Evolutionary conservation across 1,140 invertebrate species (phyloP).

Genomic region (Gryon sp.): DNA sequence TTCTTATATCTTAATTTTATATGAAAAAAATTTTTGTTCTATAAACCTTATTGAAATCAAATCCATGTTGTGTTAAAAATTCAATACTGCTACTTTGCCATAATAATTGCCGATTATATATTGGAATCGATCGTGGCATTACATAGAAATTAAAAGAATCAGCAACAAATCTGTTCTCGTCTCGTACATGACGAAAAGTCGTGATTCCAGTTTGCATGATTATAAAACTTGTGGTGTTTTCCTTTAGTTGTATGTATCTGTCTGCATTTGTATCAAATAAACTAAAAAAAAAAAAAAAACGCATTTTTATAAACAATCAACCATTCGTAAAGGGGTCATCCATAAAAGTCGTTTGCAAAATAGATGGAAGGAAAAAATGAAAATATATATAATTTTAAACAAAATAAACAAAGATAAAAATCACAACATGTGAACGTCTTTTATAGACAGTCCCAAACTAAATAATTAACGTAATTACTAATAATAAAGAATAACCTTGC

Average conservation of each 20-base stretch:
- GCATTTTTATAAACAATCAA: too few species aligned
- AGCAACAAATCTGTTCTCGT: conserved; percentile 81
- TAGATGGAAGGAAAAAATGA: conserved; percentile 24
- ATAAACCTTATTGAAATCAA: conserved; percentile 88
- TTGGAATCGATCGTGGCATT: conserved; percentile 82
- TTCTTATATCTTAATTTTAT: neutral
- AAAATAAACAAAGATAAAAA: conserved; percentile 12
- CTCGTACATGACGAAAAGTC: conserved; percentile 81
- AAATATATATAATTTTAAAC: conserved; percentile 2
- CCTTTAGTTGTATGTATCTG: conserved; percentile 82
- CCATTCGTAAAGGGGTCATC: too few species aligned
- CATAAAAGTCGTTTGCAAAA: too few species aligned
- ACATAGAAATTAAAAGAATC: conserved; percentile 85
- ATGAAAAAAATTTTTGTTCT: neutral
- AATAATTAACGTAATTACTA: too few species aligned
- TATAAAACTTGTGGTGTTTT: conserved; percentile 81
- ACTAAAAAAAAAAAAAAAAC: conserved; percentile 79
- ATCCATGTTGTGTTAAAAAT: conserved; percentile 83
- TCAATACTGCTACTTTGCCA: conserved; percentile 83
- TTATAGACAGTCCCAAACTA: too few species aligned
- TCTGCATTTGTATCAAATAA: conserved; percentile 84
- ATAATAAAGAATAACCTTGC: conserved; percentile 76
- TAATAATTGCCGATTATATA: conserved; percentile 81
- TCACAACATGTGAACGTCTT: too few species aligned
- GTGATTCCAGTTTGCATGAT: conserved; percentile 84